Conservation (phyloP, 2,797 vertebrate species). For the Lepilemur septentrionalis region DNA sequence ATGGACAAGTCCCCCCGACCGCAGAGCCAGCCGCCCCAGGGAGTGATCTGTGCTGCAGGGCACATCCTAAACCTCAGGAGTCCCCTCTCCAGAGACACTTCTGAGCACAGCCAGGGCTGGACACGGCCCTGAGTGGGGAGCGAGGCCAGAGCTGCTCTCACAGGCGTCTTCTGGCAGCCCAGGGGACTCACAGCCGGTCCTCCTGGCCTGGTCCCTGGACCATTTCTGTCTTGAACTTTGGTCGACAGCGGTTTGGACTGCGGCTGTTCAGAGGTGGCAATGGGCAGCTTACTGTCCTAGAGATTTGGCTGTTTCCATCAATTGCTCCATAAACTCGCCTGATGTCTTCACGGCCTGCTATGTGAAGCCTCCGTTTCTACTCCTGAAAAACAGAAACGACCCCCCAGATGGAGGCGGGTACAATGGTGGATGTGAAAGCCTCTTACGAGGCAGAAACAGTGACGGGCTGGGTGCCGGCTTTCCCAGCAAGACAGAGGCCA, state of each 20-base stretch:
- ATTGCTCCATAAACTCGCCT: background rate
- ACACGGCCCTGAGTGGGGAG: rapidly evolving
- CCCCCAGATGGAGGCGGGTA: rapidly evolving
- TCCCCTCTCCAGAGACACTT: background rate
- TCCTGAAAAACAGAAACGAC: background rate
- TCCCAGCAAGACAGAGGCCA: background rate
- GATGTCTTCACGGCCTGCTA: background rate
- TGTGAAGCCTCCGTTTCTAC: background rate
- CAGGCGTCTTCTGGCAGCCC: background rate
- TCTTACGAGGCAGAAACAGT: too few species aligned
- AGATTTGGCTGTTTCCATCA: background rate
- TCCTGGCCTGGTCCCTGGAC: background rate
- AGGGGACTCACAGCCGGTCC: background rate
- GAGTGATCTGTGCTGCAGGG: background rate
- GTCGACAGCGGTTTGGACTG: background rate
- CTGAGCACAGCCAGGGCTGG: rapidly evolving
- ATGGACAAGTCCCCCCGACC: background rate
- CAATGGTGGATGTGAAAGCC: too few species aligned
- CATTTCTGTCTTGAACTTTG: background rate
- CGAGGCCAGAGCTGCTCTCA: too few species aligned
- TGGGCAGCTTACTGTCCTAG: background rate
- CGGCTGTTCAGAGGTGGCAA: background rate
- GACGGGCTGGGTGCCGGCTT: too few species aligned
- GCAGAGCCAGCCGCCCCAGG: background rate
- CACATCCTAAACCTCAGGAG: background rate